Evolutionary conservation across 2,797 vertebrate species (phyloP).

Genomic region (Anolis apletophallus): DNA sequence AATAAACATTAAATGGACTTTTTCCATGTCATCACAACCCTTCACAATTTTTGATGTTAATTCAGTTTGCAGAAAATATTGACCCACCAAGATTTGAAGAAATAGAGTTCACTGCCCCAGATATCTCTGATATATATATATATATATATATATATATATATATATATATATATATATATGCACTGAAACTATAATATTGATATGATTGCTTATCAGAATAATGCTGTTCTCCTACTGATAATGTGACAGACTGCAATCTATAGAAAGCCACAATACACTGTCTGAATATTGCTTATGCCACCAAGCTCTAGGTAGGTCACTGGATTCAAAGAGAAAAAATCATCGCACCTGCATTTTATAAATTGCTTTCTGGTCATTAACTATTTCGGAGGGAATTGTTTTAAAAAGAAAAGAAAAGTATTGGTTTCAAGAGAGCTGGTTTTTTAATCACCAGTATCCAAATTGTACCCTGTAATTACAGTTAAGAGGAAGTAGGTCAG

Average conservation of each 20-base stretch:
- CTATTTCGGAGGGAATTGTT: background rate
- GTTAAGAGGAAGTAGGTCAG: constrained; percentile 13
- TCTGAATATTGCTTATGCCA: background rate
- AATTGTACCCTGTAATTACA: constrained; percentile 22
- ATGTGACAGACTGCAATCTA: background rate
- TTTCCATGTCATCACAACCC: background rate
- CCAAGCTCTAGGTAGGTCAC: constrained; percentile 3
- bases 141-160: constrained; percentile 38
- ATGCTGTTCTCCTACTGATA: background rate
- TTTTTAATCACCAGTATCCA: background rate
- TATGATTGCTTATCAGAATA: constrained; percentile 24
- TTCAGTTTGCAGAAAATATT: background rate
- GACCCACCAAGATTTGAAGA: constrained; percentile 11
- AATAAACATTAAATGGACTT: constrained; percentile 27
- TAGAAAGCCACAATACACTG: background rate
- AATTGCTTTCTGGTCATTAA: background rate
- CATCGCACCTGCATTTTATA: constrained; percentile 10
- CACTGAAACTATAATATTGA: background rate
- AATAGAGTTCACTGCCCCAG: background rate
- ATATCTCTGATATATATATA: constrained; percentile 33
- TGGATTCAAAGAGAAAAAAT: constrained; percentile 23
- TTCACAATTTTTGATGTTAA: background rate
- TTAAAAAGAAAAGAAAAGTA: background rate
- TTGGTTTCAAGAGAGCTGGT: background rate
- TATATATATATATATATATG: constrained; percentile 41